phyloP scores from a whole-genome alignment of 1,140 invertebrate species.

The Drosophila pachea region DNA sequence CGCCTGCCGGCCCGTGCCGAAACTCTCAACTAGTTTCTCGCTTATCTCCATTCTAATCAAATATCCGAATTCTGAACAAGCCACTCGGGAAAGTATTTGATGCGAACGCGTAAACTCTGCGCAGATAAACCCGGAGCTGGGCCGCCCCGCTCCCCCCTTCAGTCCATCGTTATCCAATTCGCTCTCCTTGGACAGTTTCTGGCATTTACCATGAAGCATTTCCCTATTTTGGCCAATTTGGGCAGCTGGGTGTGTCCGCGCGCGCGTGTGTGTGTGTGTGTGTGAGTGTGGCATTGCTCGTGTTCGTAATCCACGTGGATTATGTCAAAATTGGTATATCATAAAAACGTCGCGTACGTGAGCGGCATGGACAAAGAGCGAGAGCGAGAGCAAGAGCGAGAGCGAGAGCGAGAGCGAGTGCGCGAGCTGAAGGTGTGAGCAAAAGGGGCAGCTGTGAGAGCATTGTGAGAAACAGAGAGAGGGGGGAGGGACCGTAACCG shows the following conservation, averaged over 20 bases:
- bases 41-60: no score
- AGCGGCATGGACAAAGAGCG: constrained; percentile 40
- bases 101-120: not conserved
- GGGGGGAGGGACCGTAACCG: constrained; percentile 11
- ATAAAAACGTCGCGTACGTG: constrained; percentile 76
- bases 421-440: not conserved
- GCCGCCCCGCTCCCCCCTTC: not conserved
- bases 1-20: no score
- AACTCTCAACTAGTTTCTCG: no score
- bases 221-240: constrained; percentile 49
- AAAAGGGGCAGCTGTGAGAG: not conserved
- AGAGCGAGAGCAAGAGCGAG: not conserved
- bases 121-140: no score
- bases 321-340: constrained; percentile 77
- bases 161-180: not conserved
- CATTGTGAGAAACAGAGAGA: not conserved
- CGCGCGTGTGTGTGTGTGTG: constrained; percentile 1
- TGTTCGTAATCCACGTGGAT: constrained; percentile 71
- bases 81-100: constrained; percentile 12
- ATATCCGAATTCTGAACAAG: constrained; percentile 1
- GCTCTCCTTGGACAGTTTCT: not conserved
- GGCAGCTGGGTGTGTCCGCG: constrained; percentile 27
- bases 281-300: constrained; percentile 26
- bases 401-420: not conserved
- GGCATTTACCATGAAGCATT: not conserved